A percentile compares a stretch with the other conserved stretches of the same genome.
Evolutionary conservation across 2,888 invertebrate species (phyloP).

Genomic region (Masnerella sp.): DNA sequence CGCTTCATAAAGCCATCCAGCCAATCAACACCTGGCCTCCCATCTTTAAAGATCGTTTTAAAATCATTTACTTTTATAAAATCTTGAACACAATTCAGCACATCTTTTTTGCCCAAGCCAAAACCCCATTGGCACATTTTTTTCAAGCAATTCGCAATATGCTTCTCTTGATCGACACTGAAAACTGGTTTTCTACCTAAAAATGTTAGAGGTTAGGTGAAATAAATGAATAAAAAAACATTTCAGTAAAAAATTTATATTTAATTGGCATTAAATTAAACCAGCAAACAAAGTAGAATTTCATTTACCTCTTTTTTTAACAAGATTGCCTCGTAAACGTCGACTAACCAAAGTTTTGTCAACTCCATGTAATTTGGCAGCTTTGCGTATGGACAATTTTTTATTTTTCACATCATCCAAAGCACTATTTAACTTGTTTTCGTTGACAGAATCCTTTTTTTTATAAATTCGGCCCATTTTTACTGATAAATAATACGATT

Average conservation of each 20-base stretch:
- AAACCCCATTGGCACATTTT: slow-evolving; percentile 16
- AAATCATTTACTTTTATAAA: slow-evolving; percentile 9
- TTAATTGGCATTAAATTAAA: slow-evolving; percentile 4
- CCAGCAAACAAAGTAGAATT: background rate
- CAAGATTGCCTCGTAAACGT: slow-evolving; percentile 4
- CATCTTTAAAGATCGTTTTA: background rate
- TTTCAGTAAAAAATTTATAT: slow-evolving; percentile 2
- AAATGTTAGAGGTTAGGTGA: background rate
- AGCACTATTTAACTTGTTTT: background rate
- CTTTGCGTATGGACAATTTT: slow-evolving; percentile 1
- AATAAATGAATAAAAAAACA: slow-evolving; percentile 1
- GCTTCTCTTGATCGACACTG: slow-evolving; percentile 12
- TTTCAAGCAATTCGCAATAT: slow-evolving; percentile 13
- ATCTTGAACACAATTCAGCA: slow-evolving; percentile 7
- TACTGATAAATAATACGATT: background rate
- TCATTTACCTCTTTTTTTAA: slow-evolving; percentile 10
- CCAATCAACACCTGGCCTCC: slow-evolving; percentile 10
- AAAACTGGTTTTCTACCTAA: slow-evolving; percentile 14
- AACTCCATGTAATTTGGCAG: background rate
- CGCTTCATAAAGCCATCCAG: slow-evolving; percentile 5
- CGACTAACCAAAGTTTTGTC: slow-evolving; percentile 7
- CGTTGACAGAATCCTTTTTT: background rate
- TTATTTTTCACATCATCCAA: slow-evolving; percentile 3
- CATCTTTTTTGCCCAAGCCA: background rate
- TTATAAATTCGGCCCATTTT: slow-evolving; percentile 7